A percentile compares a stretch with the other conserved stretches of the same genome.
phyloP scores from a whole-genome alignment of 2,113 vertebrate genomes.

The Corydoras sp. region DNA sequence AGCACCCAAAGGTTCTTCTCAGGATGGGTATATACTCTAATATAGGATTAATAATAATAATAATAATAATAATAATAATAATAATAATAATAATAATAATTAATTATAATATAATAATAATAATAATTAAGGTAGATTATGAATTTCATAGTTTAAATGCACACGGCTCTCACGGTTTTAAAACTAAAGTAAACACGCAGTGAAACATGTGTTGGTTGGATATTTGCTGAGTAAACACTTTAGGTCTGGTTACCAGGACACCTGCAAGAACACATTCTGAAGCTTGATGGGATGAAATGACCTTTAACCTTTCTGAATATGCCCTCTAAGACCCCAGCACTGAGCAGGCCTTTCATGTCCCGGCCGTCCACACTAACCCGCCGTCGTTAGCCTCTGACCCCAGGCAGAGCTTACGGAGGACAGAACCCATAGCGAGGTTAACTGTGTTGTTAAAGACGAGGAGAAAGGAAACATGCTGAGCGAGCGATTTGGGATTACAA shows the following conservation, averaged over 20 bases:
- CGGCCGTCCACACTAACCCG: slow-evolving; percentile 29
- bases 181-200: too few relatives aligned
- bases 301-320: slow-evolving; percentile 46
- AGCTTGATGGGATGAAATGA: slow-evolving; percentile 41
- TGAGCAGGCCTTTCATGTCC: slow-evolving; percentile 47
- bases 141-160: neutral
- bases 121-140: too few relatives aligned
- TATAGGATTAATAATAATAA: too few relatives aligned
- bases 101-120: too few relatives aligned
- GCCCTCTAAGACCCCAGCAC: slow-evolving; percentile 44
- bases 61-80: too few relatives aligned
- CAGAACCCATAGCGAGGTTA: too few relatives aligned
- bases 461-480: too few relatives aligned
- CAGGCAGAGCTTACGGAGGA: slow-evolving; percentile 4
- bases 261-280: slow-evolving; percentile 49
- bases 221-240: slow-evolving; percentile 37
- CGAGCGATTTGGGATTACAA: too few relatives aligned
- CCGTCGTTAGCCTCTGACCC: slow-evolving; percentile 26
- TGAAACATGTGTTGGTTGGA: slow-evolving; percentile 5
- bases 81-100: too few relatives aligned
- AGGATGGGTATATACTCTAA: too few relatives aligned
- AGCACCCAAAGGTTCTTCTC: too few relatives aligned
- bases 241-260: slow-evolving; percentile 55
- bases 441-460: too few relatives aligned
- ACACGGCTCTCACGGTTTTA: neutral